Conservation (phyloP, 2,888 invertebrate genomes). For the Pinctada fucata region DNA sequence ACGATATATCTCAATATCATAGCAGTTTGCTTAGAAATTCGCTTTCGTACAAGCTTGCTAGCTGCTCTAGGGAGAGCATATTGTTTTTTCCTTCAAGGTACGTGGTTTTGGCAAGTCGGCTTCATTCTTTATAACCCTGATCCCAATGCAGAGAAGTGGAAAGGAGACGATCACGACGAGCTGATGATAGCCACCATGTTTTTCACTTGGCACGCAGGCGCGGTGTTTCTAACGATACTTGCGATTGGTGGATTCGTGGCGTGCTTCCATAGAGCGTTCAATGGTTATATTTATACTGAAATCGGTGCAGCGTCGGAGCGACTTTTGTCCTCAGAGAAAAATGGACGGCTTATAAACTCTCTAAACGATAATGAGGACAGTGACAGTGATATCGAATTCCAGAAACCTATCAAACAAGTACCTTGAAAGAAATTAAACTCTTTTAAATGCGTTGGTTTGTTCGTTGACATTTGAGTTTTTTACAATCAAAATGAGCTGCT, state of each 20-base stretch:
- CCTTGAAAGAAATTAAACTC: too few relatives aligned
- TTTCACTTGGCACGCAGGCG: constrained; percentile 73
- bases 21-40: constrained; percentile 75
- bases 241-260: constrained; percentile 63
- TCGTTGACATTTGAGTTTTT: too few relatives aligned
- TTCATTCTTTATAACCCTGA: constrained; percentile 79
- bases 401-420: constrained; percentile 43
- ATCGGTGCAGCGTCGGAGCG: constrained; percentile 61
- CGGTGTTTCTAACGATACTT: constrained; percentile 63
- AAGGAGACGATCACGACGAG: constrained; percentile 74
- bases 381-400: constrained; percentile 65
- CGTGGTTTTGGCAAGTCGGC: constrained; percentile 79
- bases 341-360: constrained; percentile 62
- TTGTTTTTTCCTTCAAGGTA: constrained; percentile 78
- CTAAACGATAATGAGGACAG: constrained; percentile 55
- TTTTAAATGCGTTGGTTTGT: too few relatives aligned
- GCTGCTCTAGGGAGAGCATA: constrained; percentile 75
- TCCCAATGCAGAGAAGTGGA: constrained; percentile 70
- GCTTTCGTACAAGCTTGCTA: constrained; percentile 71
- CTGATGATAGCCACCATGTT: constrained; percentile 78
- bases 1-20: constrained; percentile 72
- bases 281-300: constrained; percentile 29
- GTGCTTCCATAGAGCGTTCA: constrained; percentile 52
- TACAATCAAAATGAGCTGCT: too few relatives aligned
- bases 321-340: constrained; percentile 57